Conservation (phyloP, 1,140 invertebrate genomes). For the Drosophila lacertosa region DNA sequence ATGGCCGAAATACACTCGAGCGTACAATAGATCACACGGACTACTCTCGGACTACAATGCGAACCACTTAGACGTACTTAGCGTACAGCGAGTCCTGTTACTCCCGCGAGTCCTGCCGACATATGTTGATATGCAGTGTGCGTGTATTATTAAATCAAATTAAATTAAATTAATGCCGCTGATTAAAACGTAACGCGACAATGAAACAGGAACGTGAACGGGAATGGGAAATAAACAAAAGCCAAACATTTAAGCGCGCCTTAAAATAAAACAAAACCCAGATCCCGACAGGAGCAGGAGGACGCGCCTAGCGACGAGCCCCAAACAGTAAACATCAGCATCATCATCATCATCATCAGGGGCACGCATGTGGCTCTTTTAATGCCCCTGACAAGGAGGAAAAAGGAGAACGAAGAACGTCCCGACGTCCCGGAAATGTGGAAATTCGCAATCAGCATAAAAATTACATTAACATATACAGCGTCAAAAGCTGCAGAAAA, state of each 20-base stretch:
- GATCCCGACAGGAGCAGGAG: not conserved
- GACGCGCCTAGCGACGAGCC: constrained; percentile 39
- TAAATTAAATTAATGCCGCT: constrained; percentile 80
- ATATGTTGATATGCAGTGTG: too few relatives aligned
- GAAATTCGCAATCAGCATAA: constrained; percentile 80
- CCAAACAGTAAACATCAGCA: constrained; percentile 67
- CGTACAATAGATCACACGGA: constrained; percentile 63
- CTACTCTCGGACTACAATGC: constrained; percentile 31
- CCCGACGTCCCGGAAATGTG: constrained; percentile 68
- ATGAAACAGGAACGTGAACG: too few relatives aligned
- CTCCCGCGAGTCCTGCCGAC: not conserved
- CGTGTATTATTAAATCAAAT: constrained; percentile 76
- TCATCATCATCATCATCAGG: constrained; percentile 73
- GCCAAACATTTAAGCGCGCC: constrained; percentile 30
- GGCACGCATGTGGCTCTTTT: constrained; percentile 44
- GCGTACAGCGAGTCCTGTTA: constrained; percentile 14
- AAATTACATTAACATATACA: constrained; percentile 79
- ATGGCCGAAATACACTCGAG: constrained; percentile 37
- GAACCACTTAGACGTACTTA: constrained; percentile 75
- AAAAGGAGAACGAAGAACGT: not conserved
- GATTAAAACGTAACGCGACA: constrained; percentile 60
- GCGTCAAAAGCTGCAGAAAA: constrained; percentile 6
- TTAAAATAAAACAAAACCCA: constrained; percentile 45
- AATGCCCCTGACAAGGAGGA: constrained; percentile 61
- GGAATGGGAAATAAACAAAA: constrained; percentile 53